Evolutionary conservation across 2,888 invertebrate genomes (phyloP), one percentile per base, ranked within the genome.

Genomic region (Hirudinaria manillensis): DNA sequence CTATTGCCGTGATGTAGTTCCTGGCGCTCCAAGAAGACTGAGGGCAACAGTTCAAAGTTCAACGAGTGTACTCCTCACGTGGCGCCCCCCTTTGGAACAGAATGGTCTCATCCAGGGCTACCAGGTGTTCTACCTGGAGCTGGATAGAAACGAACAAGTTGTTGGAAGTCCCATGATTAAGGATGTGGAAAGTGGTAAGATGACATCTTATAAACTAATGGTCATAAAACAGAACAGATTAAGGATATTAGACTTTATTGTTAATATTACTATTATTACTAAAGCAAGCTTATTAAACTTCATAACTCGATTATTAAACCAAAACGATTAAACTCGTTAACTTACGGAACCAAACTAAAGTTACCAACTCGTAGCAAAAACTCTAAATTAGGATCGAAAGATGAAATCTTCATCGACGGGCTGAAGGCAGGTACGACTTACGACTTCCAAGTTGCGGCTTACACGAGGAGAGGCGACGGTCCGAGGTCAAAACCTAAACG

Each of bases 71-170:
- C 91, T 91, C 85, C 93, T 98, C 72, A 90, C 91, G 78, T 99
- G 99, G 99, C 92, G 93, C 83, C 92, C 94, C 10, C 99, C 98
- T 0, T 92, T 93, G 82, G 94, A 96, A 82, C 90, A 92, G 78
- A 94, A 97, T 84, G 97, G 98, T 70, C 91, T 96, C 80, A 95
- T 99, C 80, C 89, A 95, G 77, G 98, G 97, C 38, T 99, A 97
- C 87, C 96, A 97, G 85, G 93, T 99, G 75, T 93, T 95, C 84
- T 78, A 77, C 66, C 32, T 76, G 27, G 70, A 78, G 61, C 70
- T 77, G 29, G 70, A 79, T 45, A 36, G 70, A 1, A 70, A 74
- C 70, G 81, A 81, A 34, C 80, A 75, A 51, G 27, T 32, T 51
- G 55, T 68, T 68, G 68, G 68, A n/a, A 68, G n/a, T 13, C 68